Evolutionary conservation across 2,888 invertebrate genomes (phyloP), one percentile per base, ranked within the genome.

Genomic region (Parnassius smintheus): DNA sequence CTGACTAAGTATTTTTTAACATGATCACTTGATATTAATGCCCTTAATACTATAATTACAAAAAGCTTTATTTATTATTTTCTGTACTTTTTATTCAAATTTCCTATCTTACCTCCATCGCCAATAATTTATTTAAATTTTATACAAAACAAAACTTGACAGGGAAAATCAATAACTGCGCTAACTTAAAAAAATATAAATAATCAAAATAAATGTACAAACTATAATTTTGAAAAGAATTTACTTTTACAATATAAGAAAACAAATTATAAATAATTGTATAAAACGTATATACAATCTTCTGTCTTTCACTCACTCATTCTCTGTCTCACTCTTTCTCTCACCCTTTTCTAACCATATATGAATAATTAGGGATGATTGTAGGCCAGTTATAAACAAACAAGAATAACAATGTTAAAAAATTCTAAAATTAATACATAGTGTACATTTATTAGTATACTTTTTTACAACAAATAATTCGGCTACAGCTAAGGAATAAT

Each of bases 401-500:
- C 3, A 51, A 18, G 4, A 25, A 55, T 18, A 55, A 55, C 44
- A 55, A 55, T 44, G 10, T 55, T 18, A 42, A 55, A 25, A 2
- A 2, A 13, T 18, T 13, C 8, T 25, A 41, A 13, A 46, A 35
- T 18, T 49, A 59, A 44, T 44, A 44, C 44, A 44, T 49, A 35
- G 35, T 35, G 35, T 35, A 35, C 7, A 35, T 35, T 35, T 35
- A 13, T 49, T 49, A 8, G 11, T 13, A 8, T 42, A 49, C 49
- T n/a, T 57, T n/a, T 53, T 48, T 41, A 51, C 42, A 18, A 51
- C 13, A 41, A 18, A 48, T 48, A 13, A 22, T 51, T 56, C 48
- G 59, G 51, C 59, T 56, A 46, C 59, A 22, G 13, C 45, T 74
- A 82, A 65, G 80, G 72, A 69, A 77, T 72, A 68, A 81, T 76